Base-by-base conservation (phyloP, 2,113 vertebrate species). In the Phasianus colchicus region DNA sequence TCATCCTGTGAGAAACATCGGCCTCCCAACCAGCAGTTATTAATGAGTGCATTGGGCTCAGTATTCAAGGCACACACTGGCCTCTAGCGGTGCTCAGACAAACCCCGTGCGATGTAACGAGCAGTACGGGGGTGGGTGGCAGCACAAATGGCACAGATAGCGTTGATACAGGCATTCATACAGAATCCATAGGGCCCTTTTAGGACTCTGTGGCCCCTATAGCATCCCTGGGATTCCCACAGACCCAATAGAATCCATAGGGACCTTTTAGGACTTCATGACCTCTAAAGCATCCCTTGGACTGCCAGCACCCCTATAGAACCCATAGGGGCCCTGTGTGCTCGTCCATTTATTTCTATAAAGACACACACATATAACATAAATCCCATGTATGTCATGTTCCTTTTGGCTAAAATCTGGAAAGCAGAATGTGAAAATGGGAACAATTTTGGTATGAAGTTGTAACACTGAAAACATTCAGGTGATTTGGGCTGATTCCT, bases 21-120 rank as follows among this genome's bases (percentile, higher is more conserved):
- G 8, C 13, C 61, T 42, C 73, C 11, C 43, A 5, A 4, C 10
- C 43, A 11, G 55, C 3, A 1, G 36, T 17, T 38, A 20, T 45
- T 57, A n/a, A 78, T 54, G 48, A 57, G 40, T 0, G 43, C 19
- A 0, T 21, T 8, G 45, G 54, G 11, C 47, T 22, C 77, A 16
- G 42, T 83, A 81, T 43, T 81, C 73, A 63, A 87, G 92, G 96
- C 9, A 43, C 88, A 89, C 90, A 96, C 84, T 96, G 97, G 92
- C 96, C 96, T 95, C 97, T 96, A 96, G 96, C 32, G 97, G 97
- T 54, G 76, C 54, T 25, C 25, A 79, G 61, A 5, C 50, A 47
- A 87, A 76, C 18, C 52, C 78, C 64, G 11, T 2, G 55, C 12
- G 45, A 16, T 22, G 38, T 1, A 13, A 20, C 32, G 38, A 29